Evolutionary conservation across 2,888 invertebrate genomes (phyloP).

Genomic region (Steromphala cineraria): DNA sequence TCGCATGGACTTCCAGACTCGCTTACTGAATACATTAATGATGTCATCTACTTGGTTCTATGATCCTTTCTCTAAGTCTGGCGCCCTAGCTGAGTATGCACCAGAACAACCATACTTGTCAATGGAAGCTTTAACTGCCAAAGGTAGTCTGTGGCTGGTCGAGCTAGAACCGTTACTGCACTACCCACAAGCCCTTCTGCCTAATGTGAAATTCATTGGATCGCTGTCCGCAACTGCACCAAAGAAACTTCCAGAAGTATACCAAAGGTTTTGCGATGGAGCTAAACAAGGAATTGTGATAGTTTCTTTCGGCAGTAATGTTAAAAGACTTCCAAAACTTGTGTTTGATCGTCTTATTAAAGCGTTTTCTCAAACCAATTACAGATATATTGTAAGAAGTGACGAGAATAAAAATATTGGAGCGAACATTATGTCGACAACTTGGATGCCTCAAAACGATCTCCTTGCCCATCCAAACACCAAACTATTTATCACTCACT

Average conservation of each 20-base stretch:
- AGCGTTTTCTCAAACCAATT: constrained; percentile 36
- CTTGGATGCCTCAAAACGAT: constrained; percentile 58
- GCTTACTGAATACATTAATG: background rate
- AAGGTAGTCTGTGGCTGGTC: constrained; percentile 39
- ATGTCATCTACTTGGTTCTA: background rate
- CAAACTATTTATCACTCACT: constrained; percentile 56
- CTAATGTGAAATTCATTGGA: constrained; percentile 44
- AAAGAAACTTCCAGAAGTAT: constrained; percentile 33
- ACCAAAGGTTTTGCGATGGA: constrained; percentile 37
- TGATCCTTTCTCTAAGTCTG: constrained; percentile 28
- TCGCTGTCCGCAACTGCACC: constrained; percentile 31
- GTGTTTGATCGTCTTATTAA: constrained; percentile 29
- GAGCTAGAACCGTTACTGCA: constrained; percentile 43
- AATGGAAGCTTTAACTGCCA: constrained; percentile 23
- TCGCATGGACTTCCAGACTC: constrained; percentile 18
- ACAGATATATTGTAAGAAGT: constrained; percentile 31
- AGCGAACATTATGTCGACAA: constrained; percentile 25
- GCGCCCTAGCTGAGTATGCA: constrained; percentile 34
- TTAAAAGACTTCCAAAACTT: constrained; percentile 27
- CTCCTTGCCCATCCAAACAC: constrained; percentile 49
- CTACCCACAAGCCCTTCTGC: constrained; percentile 38
- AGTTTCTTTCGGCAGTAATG: constrained; percentile 49
- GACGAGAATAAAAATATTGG: constrained; percentile 18
- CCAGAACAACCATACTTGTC: constrained; percentile 35
- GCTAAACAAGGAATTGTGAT: constrained; percentile 46